Conservation (phyloP, 2,113 vertebrate species). For the Vicugna pacos region DNA sequence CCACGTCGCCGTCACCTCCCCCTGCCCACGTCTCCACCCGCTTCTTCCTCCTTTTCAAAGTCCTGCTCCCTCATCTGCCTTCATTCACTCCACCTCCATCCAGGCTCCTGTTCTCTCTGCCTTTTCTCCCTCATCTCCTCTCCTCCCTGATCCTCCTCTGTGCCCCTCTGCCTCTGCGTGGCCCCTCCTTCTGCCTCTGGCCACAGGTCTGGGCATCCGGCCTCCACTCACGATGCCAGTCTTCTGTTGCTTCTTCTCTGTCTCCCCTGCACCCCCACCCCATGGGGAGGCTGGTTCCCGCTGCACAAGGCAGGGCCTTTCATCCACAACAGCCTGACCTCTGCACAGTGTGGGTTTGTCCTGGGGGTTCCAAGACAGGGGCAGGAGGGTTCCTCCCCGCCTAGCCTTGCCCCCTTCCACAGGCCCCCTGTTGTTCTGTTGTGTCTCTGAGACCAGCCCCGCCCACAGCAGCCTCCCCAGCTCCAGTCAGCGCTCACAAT, state of each 20-base stretch:
- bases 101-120: accelerated
- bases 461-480: background rate
- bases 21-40: accelerated
- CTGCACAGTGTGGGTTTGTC: conserved; percentile 49
- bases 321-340: background rate
- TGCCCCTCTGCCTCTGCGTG: accelerated
- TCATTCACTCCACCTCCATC: accelerated
- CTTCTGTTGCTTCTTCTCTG: background rate
- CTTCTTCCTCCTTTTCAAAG: background rate
- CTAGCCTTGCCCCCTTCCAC: background rate
- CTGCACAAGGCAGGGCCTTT: background rate
- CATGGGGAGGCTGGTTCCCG: background rate
- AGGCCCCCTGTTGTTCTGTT: background rate
- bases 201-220: accelerated
- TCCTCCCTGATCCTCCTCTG: background rate
- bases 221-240: background rate
- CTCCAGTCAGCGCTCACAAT: background rate
- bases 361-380: background rate
- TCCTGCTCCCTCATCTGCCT: accelerated
- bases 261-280: background rate
- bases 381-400: background rate
- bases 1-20: accelerated
- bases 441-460: background rate
- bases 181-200: background rate
- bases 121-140: background rate